Evolutionary conservation across 64 coral and sea anemone species (phyloP).

Genomic region (Trachythela sp.): DNA sequence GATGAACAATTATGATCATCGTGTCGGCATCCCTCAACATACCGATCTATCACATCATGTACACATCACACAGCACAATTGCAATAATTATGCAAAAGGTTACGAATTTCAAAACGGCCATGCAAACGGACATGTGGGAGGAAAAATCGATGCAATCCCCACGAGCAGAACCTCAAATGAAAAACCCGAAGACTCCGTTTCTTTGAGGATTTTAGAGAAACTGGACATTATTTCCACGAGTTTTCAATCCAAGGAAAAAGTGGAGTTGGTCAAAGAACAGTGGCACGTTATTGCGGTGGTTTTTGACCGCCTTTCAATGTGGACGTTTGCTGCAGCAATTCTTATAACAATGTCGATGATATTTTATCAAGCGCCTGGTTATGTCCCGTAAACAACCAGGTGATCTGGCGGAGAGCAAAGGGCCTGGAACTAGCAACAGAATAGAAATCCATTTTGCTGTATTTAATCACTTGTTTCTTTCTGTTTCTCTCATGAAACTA

Average conservation of each 20-base stretch:
- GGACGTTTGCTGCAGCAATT: conserved; percentile 68
- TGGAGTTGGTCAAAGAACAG: conserved; percentile 56
- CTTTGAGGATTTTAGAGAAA: conserved; percentile 71
- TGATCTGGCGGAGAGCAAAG: not conserved
- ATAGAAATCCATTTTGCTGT: no score
- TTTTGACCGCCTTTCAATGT: conserved; percentile 86
- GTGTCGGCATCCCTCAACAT: not conserved
- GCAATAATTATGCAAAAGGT: not conserved
- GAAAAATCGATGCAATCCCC: not conserved
- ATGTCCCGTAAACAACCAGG: conserved; percentile 30
- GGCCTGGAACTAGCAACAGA: no score
- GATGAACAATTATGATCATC: not conserved
- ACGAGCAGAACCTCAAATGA: not conserved
- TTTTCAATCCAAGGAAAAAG: conserved; percentile 49
- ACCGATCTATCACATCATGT: not conserved
- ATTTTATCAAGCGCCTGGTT: conserved; percentile 80
- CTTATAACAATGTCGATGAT: conserved; percentile 58
- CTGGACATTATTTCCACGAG: conserved; percentile 76
- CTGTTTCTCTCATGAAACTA: no score
- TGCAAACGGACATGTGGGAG: not conserved
- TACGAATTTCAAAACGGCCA: not conserved
- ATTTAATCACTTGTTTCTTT: no score
- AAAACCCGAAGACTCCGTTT: not conserved
- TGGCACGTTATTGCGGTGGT: conserved; percentile 94
- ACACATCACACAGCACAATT: not conserved